A percentile compares a stretch with the other conserved stretches of the same genome.
These are phyloP conservation scores for Mobula birostris DNA, from an alignment of 2,113 vertebrate genomes.

Conservation along the genomic window DNA sequence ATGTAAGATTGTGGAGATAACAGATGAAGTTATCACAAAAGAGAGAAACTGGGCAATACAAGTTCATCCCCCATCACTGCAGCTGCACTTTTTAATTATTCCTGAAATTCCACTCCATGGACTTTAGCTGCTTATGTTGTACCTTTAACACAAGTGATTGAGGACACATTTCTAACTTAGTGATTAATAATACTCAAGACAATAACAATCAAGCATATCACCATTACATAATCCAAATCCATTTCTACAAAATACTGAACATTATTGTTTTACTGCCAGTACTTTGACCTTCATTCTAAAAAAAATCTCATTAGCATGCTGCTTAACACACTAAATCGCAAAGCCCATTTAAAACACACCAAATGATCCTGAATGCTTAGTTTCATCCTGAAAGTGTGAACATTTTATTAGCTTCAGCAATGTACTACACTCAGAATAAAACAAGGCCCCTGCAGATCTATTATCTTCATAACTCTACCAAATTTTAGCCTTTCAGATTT, in stretches of 20 bases:
- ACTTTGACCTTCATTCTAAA: constrained; percentile 28
- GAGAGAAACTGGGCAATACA: not conserved
- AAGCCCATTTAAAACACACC: constrained; percentile 18
- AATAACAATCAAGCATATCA: not conserved
- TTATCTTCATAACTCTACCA: not conserved
- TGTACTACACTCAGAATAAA: not conserved
- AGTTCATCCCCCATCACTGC: too few relatives aligned
- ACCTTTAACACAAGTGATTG: too few relatives aligned
- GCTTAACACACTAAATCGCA: constrained; percentile 5
- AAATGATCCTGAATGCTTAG: constrained; percentile 29
- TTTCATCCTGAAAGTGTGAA: constrained; percentile 10
- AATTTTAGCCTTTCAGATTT: constrained; percentile 8
- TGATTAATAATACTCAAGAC: constrained; percentile 9
- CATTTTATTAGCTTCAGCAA: not conserved
- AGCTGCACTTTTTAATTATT: too few relatives aligned
- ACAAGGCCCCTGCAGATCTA: not conserved
- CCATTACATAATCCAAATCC: not conserved
- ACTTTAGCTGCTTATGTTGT: too few relatives aligned
- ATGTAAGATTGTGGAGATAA: not conserved
- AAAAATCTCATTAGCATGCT: not conserved
- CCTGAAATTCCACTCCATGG: too few relatives aligned
- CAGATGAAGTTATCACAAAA: not conserved
- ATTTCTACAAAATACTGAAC: not conserved
- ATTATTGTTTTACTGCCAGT: constrained; percentile 9
- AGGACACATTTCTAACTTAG: not conserved